phyloP scores from a whole-genome alignment of 2,888 invertebrate genomes.

The Merodon equestris region DNA sequence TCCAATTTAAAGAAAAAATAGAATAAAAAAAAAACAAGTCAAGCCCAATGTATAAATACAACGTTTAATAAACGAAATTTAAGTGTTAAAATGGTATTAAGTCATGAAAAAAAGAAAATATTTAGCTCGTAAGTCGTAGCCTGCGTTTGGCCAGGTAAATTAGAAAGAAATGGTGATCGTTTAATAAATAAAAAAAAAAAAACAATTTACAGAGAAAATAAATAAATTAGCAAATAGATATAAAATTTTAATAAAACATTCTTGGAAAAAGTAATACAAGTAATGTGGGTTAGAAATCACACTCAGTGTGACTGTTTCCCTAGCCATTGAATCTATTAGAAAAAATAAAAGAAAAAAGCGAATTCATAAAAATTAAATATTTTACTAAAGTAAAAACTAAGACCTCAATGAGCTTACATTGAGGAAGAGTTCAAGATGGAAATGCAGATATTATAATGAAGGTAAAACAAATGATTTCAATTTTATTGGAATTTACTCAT shows the following conservation, averaged over 20 bases:
- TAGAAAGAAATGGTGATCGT: slow-evolving; percentile 61
- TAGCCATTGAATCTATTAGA: slow-evolving; percentile 19
- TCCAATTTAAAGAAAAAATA: slow-evolving; percentile 16
- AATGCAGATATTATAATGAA: slow-evolving; percentile 7
- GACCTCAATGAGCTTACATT: slow-evolving; percentile 6
- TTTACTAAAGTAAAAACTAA: slow-evolving; percentile 41
- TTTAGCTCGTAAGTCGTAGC: slow-evolving; percentile 64
- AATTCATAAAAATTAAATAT: slow-evolving; percentile 4
- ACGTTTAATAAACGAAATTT: slow-evolving; percentile 34
- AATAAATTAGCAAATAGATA: slow-evolving; percentile 29
- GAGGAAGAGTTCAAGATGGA: slow-evolving; percentile 9
- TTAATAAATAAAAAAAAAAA: slow-evolving; percentile 29
- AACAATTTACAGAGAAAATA: slow-evolving; percentile 11
- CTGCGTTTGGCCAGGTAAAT: slow-evolving; percentile 14
- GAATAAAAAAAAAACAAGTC: too few species aligned
- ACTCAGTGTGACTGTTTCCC: slow-evolving; percentile 53
- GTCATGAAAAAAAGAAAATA: slow-evolving; percentile 35
- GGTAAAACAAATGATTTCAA: slow-evolving; percentile 47
- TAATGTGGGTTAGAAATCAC: slow-evolving; percentile 17
- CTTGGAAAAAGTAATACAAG: slow-evolving; percentile 10
- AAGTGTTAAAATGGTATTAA: slow-evolving; percentile 31
- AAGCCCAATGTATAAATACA: slow-evolving; percentile 11
- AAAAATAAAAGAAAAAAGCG: slow-evolving; percentile 12
- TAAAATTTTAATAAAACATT: slow-evolving; percentile 24
- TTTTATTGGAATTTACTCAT: slow-evolving; percentile 63